Conservation (phyloP, 1,140 invertebrate genomes). For the Camponotus floridanus region DNA sequence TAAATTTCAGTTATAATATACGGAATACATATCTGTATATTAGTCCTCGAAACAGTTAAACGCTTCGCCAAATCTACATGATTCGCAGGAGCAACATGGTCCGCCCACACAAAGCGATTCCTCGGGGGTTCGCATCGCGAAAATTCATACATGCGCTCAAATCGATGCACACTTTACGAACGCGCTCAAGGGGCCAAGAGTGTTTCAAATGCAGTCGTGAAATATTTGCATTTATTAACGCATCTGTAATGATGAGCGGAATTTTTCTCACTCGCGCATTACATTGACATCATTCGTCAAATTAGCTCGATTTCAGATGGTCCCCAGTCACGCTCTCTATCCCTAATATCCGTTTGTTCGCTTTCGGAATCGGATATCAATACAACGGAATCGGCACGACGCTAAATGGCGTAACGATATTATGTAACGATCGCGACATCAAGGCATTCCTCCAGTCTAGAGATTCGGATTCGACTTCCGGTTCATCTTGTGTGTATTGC, state of each 20-base stretch:
- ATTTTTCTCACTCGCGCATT: conserved; percentile 4
- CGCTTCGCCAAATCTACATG: conserved; percentile 3
- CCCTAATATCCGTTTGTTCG: not conserved
- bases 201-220: conserved; percentile 4
- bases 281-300: conserved; percentile 28
- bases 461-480: not conserved
- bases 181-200: not conserved
- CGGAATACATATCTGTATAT: conserved; percentile 13
- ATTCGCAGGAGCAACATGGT: conserved; percentile 11
- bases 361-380: conserved; percentile 30
- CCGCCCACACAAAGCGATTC: conserved; percentile 22
- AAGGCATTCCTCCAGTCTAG: not conserved
- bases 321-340: conserved; percentile 51
- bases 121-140: conserved; percentile 10
- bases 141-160: conserved; percentile 27
- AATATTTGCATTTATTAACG: conserved; percentile 30
- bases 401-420: conserved; percentile 34
- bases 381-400: not conserved
- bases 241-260: not conserved
- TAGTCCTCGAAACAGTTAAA: conserved; percentile 40
- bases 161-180: conserved; percentile 2
- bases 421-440: conserved; percentile 25
- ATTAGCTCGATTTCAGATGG: conserved; percentile 60
- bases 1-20: conserved; percentile 31
- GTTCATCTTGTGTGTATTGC: not conserved